Evolutionary conservation across 1,140 invertebrate genomes (phyloP), one percentile per base, ranked within the genome.

Genomic region (Drosophila repleta): DNA sequence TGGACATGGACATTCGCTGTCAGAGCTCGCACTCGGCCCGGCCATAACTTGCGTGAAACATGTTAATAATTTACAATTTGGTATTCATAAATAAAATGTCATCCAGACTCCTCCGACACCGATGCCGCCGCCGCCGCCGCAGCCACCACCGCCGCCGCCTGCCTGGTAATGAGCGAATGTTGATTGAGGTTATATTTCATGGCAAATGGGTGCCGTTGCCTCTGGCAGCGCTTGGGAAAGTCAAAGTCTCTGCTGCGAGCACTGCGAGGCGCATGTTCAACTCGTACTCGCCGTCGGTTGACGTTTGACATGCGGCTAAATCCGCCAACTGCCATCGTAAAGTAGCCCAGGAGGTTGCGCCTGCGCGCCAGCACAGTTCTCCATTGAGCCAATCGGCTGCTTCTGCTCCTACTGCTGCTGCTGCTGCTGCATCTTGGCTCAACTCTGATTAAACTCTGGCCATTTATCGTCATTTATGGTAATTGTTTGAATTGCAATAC

Each of bases 1-100:
- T 58, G 65, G 66, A 68, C 60, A 65, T 71, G 65, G 52, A 69
- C 67, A 18, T 52, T 65, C 49, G 57, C 52, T 56, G 58, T 74
- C 71, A 74, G 65, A 74, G 70, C 39, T 53, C 35, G 56, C 64
- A 63, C 48, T 74, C 77, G 73, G 69, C 80, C 74, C 62, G 83
- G 83, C 83, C 83, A 87, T 88, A 83, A 84, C 83, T 88, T 88
- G 79, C 84, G 76, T 88, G 83, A 88, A 89, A 88, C 83, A 89
- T 89, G 84, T 88, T 89, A 89, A 88, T 88, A 88, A 89, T 88
- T 88, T 89, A 88, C 83, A 88, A 88, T 88, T 88, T 89, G 79
- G 84, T 88, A 89, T 89, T 89, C 84, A 88, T 88, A 88, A 88
- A 88, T 88, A 88, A 88, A 89, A 88, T 88, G 82, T 88, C 82